A percentile compares a stretch with the other conserved stretches of the same genome.
These are phyloP conservation scores for Euplexia lucipara DNA, from an alignment of 2,888 invertebrate genomes.

Conservation along the genomic window DNA sequence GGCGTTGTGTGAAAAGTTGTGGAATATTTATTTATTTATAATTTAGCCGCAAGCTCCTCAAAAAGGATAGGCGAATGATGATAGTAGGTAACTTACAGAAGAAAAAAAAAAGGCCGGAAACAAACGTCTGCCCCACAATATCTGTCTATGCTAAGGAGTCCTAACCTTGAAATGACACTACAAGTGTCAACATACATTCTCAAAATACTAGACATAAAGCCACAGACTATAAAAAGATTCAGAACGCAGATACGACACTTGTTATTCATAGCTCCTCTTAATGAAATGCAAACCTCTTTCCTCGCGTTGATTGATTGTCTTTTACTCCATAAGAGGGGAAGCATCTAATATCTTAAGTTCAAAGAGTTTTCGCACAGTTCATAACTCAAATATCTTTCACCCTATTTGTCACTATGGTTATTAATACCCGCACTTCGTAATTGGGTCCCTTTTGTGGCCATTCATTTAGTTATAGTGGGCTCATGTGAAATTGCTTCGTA, in stretches of 20 bases:
- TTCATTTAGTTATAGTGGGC: conserved; percentile 28
- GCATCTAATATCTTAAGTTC: conserved; percentile 53
- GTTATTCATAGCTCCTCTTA: conserved; percentile 54
- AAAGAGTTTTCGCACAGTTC: conserved; percentile 48
- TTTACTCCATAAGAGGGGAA: conserved; percentile 37
- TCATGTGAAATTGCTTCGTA: conserved; percentile 10
- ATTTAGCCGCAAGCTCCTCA: too few relatives aligned
- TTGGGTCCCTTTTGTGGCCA: conserved; percentile 44
- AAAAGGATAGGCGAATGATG: too few relatives aligned
- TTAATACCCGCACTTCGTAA: conserved; percentile 41
- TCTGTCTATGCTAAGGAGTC: neutral
- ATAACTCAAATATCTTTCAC: conserved; percentile 52
- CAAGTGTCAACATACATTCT: conserved; percentile 37
- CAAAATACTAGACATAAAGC: conserved; percentile 16
- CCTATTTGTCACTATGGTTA: conserved; percentile 49
- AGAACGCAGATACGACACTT: conserved; percentile 32
- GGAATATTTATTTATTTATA: too few relatives aligned
- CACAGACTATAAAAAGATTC: conserved; percentile 45
- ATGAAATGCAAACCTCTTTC: conserved; percentile 55
- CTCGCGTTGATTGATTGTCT: conserved; percentile 55
- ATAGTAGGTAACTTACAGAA: too few relatives aligned
- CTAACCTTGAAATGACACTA: conserved; percentile 32
- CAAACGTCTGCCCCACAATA: neutral
- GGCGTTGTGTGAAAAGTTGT: too few relatives aligned
- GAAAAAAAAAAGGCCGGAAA: conserved; percentile 16